phyloP scores from a whole-genome alignment of 2,888 invertebrate genomes.

The Sarcophaga variegata region DNA sequence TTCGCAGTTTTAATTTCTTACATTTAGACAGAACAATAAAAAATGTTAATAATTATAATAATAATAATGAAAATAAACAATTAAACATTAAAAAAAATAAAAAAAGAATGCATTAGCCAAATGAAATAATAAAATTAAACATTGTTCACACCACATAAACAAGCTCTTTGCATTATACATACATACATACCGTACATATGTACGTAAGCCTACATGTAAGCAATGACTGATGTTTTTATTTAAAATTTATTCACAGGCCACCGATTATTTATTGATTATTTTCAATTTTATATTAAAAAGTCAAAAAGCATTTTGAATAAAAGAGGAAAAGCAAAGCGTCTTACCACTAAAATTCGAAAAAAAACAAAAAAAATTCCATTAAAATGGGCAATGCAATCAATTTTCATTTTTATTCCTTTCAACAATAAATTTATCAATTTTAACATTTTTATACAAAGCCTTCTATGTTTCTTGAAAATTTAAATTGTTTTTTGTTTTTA shows the following conservation, averaged over 20 bases:
- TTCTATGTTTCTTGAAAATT: background rate
- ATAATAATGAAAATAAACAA: background rate
- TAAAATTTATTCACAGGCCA: background rate
- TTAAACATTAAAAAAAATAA: background rate
- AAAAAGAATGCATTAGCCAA: background rate
- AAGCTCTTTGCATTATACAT: background rate
- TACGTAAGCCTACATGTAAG: background rate
- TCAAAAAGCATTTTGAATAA: slow-evolving; percentile 73
- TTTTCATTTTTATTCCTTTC: slow-evolving; percentile 23
- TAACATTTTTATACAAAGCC: slow-evolving; percentile 48
- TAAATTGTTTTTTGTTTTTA: slow-evolving; percentile 3
- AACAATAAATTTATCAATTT: slow-evolving; percentile 54
- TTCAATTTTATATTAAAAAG: slow-evolving; percentile 73
- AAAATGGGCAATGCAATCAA: slow-evolving; percentile 74
- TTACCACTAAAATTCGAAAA: background rate
- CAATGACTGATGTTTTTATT: background rate
- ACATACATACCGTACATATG: background rate
- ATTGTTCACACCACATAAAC: slow-evolving; percentile 7
- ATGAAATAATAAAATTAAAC: slow-evolving; percentile 1
- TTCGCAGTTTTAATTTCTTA: too few relatives aligned
- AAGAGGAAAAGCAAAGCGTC: slow-evolving; percentile 10
- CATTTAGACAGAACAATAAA: too few relatives aligned
- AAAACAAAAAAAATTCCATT: slow-evolving; percentile 71
- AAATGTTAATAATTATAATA: too few relatives aligned
- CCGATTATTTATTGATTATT: background rate